Conservation (phyloP, 2,797 vertebrate species). For the Cirrhinus molitorella region DNA sequence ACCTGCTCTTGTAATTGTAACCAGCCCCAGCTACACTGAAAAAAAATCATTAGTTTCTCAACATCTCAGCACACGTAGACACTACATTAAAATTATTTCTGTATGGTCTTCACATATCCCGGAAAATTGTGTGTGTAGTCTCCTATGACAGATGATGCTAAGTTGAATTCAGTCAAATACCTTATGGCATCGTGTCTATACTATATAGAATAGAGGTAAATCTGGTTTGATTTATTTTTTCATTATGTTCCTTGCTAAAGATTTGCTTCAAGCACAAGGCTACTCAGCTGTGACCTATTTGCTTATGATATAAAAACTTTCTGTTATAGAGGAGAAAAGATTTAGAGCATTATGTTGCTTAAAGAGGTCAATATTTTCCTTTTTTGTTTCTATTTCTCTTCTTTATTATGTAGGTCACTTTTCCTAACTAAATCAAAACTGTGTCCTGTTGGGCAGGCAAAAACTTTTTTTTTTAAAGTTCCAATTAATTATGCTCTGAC, state of each 20-base stretch:
- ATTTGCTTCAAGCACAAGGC: conserved; percentile 6
- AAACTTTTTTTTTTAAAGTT: neutral
- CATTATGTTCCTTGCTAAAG: neutral
- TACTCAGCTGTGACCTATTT: conserved; percentile 28
- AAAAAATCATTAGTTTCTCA: no score
- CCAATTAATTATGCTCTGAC: neutral
- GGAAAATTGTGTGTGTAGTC: no score
- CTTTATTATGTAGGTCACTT: conserved; percentile 2
- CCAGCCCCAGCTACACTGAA: no score
- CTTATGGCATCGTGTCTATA: neutral
- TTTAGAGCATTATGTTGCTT: conserved; percentile 28
- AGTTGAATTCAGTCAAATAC: neutral
- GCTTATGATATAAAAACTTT: neutral
- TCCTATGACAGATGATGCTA: no score
- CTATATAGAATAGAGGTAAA: neutral
- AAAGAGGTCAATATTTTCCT: conserved; percentile 25
- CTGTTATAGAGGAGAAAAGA: conserved; percentile 9
- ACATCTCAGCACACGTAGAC: no score
- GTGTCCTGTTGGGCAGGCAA: neutral
- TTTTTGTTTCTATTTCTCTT: neutral
- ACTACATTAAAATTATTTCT: neutral
- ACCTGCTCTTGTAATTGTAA: no score
- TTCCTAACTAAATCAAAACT: neutral
- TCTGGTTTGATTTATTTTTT: neutral
- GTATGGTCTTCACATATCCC: neutral